Base-by-base conservation (phyloP, 1,140 invertebrate genomes). In the Drosophila albomicans region DNA sequence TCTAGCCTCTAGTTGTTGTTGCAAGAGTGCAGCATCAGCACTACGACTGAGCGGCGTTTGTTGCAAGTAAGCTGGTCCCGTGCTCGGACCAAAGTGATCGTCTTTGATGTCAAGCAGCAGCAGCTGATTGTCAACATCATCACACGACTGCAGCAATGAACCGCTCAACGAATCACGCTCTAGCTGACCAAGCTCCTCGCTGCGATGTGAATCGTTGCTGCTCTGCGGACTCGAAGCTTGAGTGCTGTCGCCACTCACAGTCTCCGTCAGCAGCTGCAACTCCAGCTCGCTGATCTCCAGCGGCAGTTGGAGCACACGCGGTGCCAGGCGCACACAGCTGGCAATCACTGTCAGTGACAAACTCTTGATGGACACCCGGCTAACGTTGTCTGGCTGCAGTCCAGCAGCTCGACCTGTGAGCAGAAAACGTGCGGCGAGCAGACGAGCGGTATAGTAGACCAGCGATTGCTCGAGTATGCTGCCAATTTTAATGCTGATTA, bases 341-440 rank as follows among this genome's bases (percentile, higher is more conserved):
- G 94, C 94, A 8, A 98, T 86, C 87, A 96, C 97, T 49, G 94
- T 94, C 5, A 98, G 88, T 5, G 96, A 96, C 20, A 98, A 93
- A 13, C 96, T 95, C 93, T 98, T 97, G 1, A 97, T 95, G 78
- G 96, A 97, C 10, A 98, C 96, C 13, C 97, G 93, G 13, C 96
- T 95, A 32, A 93, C 93, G 64, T 94, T 93, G 82, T 97, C 96
- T 5, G 94, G 90, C 41, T 96, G 94, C 59, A 95, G 91, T 25
- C 93, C 92, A 2, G 93, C 93, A 20, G 93, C 92, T 51, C 79
- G 86, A 43, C 96, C 96, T 30, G 94, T 93, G 10, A 98, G 93
- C 11, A 98, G 92, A 92, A 97, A 98, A 7, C 91, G 78, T 3
- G 88, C 91, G 8, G 90, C 70, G 4, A 93, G 79, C 32, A 92